A percentile compares a stretch with the other conserved stretches of the same genome.
phyloP scores from a whole-genome alignment of 92 coral and sea anemone species.

The Epizoanthus illoricatus region DNA sequence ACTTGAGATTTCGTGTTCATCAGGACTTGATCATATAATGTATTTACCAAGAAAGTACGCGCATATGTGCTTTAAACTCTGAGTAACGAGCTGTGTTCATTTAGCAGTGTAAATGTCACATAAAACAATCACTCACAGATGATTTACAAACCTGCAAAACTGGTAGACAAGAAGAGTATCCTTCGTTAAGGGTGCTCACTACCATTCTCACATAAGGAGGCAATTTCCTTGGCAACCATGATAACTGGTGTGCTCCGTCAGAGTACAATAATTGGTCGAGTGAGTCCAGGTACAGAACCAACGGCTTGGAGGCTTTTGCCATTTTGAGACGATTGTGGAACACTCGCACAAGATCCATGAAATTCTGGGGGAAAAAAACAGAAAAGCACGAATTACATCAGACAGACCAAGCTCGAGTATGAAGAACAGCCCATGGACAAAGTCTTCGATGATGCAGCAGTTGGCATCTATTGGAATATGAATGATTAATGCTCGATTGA shows the following conservation, averaged over 20 bases:
- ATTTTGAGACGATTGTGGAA: constrained; percentile 69
- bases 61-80: too few relatives aligned
- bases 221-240: constrained; percentile 87
- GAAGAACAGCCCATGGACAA: too few relatives aligned
- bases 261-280: constrained; percentile 70
- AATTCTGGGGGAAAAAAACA: constrained; percentile 48
- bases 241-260: constrained; percentile 67
- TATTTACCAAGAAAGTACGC: too few relatives aligned
- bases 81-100: neutral
- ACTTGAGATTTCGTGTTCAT: too few relatives aligned
- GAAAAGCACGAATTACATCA: too few relatives aligned
- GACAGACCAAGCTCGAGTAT: too few relatives aligned
- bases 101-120: neutral
- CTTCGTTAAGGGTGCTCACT: constrained; percentile 69
- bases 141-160: constrained; percentile 57
- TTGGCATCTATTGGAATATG: too few relatives aligned
- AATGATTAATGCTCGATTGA: too few relatives aligned
- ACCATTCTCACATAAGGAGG: constrained; percentile 80
- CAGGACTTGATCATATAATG: too few relatives aligned
- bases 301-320: constrained; percentile 68
- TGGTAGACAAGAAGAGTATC: constrained; percentile 50
- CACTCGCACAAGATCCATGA: constrained; percentile 68
- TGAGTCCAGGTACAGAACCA: constrained; percentile 76
- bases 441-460: too few relatives aligned
- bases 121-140: neutral